Conservation (phyloP, 2,797 vertebrate genomes). For the Selene dorsalis region DNA sequence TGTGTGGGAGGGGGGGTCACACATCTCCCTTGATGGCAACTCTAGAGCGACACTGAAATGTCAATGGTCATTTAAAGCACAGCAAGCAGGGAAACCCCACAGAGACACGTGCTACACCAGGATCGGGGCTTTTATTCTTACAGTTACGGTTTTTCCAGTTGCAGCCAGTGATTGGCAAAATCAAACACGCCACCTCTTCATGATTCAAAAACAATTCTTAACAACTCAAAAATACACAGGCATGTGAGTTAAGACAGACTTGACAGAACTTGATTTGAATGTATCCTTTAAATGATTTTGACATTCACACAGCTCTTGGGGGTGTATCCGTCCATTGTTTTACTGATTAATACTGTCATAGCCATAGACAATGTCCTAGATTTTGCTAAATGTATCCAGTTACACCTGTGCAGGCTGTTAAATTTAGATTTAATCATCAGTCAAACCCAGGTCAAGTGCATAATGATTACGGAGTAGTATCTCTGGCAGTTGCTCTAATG, state of each 20-base stretch:
- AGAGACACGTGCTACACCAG: background rate
- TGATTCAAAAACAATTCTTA: background rate
- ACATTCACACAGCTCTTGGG: conserved; percentile 8
- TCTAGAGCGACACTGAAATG: conserved; percentile 18
- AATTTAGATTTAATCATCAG: conserved; percentile 18
- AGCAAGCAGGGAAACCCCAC: background rate
- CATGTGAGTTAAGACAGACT: background rate
- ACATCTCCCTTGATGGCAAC: background rate
- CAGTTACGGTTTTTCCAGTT: background rate
- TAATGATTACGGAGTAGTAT: conserved; percentile 27
- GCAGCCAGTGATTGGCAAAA: background rate
- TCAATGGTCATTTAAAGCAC: background rate
- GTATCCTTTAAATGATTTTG: background rate
- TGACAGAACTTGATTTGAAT: background rate
- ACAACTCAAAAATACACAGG: background rate
- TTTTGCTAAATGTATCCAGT: conserved; percentile 18
- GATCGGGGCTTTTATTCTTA: background rate
- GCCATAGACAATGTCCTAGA: background rate
- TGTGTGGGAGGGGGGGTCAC: background rate
- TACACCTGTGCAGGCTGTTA: background rate
- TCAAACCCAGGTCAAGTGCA: conserved; percentile 3
- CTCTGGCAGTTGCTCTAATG: conserved; percentile 31
- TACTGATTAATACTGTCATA: background rate
- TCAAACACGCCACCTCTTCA: background rate
- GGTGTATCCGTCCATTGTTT: background rate